phyloP scores from a whole-genome alignment of 2,113 vertebrate genomes.

The Cyprinus carpio region DNA sequence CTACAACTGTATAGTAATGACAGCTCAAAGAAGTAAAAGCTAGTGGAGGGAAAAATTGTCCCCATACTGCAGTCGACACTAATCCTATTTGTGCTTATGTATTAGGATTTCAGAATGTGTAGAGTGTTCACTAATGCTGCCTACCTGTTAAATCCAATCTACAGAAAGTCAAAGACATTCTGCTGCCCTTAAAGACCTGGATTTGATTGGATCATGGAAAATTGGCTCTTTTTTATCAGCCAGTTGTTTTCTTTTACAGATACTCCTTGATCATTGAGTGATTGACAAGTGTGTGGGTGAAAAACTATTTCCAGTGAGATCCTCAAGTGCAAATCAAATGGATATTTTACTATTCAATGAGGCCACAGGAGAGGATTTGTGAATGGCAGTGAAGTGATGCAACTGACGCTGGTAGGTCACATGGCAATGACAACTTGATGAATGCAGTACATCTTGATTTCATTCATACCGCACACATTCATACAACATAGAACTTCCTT shows the following conservation, averaged over 20 bases:
- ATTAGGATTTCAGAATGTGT: background rate
- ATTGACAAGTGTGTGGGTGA: too few species aligned
- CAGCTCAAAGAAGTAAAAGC: background rate
- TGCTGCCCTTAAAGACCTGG: background rate
- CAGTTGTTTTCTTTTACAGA: background rate
- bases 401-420: too few species aligned
- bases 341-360: too few species aligned
- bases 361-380: background rate
- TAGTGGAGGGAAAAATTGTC: slow-evolving; percentile 3
- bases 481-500: too few species aligned
- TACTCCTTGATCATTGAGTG: background rate
- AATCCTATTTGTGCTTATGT: slow-evolving; percentile 21
- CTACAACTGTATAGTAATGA: background rate
- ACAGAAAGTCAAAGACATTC: background rate
- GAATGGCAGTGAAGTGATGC: too few species aligned
- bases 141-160: background rate
- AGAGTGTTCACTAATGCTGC: background rate
- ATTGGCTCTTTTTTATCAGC: background rate
- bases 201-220: background rate
- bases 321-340: too few species aligned
- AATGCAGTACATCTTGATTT: too few species aligned
- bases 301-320: too few species aligned
- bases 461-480: too few species aligned
- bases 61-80: background rate
- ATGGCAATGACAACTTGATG: too few species aligned